phyloP scores from a whole-genome alignment of 2,113 vertebrate genomes.

The Malurus elegans region DNA sequence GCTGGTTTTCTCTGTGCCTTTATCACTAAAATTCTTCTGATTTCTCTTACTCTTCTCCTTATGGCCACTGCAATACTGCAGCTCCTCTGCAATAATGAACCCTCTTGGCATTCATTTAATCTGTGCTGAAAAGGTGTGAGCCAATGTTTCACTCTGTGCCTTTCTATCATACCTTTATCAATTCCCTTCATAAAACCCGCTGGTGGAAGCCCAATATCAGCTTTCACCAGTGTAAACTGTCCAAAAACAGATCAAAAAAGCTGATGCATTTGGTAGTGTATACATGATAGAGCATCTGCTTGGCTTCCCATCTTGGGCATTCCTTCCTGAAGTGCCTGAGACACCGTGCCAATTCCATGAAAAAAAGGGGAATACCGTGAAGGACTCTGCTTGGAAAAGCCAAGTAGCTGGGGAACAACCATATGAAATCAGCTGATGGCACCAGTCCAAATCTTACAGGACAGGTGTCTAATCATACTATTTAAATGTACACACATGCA shows the following conservation, averaged over 20 bases:
- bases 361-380: not conserved
- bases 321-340: not conserved
- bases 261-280: not conserved
- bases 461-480: conserved; percentile 51
- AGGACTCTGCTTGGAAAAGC: not conserved
- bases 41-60: not conserved
- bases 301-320: not conserved
- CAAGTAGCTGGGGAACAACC: not conserved
- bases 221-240: not conserved
- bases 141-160: not conserved
- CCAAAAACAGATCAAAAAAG: not conserved
- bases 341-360: not conserved
- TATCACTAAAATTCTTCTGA: not conserved
- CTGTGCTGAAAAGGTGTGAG: not conserved
- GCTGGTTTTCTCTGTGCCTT: not conserved
- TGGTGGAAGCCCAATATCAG: not conserved
- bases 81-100: not conserved
- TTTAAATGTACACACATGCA: conserved; percentile 20
- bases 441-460: conserved; percentile 2
- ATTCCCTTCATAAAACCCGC: not conserved
- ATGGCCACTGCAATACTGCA: not conserved
- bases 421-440: not conserved
- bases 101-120: not conserved
- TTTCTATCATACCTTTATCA: not conserved
- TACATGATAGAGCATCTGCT: too few species aligned